phyloP scores from a whole-genome alignment of 2,113 vertebrate genomes.

The Apistogramma diplotaenia region DNA sequence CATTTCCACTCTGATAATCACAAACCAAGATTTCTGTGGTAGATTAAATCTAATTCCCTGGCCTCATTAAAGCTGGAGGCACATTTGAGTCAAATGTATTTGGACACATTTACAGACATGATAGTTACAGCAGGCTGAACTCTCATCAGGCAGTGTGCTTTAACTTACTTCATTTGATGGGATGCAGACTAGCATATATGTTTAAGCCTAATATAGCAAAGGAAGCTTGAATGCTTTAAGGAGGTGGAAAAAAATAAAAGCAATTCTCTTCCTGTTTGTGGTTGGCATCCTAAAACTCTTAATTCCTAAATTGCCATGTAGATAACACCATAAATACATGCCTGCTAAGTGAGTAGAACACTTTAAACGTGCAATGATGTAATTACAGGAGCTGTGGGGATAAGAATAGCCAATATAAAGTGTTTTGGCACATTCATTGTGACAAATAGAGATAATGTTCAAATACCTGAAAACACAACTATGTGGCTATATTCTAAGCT shows the following conservation, averaged over 20 bases:
- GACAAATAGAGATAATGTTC: background rate
- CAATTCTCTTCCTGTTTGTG: conserved; percentile 52
- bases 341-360: conserved; percentile 43
- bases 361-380: conserved; percentile 46
- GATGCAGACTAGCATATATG: background rate
- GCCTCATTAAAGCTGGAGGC: conserved; percentile 12
- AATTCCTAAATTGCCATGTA: conserved; percentile 54
- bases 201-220: background rate
- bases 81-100: conserved; percentile 31
- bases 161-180: conserved; percentile 21
- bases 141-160: conserved; percentile 16
- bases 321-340: conserved; percentile 56
- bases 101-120: conserved; percentile 35
- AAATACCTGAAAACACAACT: background rate
- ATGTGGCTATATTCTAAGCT: background rate
- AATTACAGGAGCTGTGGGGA: conserved; percentile 54
- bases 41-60: conserved; percentile 34
- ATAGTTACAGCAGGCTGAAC: conserved; percentile 3
- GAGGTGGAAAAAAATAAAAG: conserved; percentile 28
- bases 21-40: conserved; percentile 25
- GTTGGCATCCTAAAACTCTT: conserved; percentile 40
- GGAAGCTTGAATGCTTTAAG: conserved; percentile 14
- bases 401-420: conserved; percentile 43
- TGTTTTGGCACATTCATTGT: conserved; percentile 12
- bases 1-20: conserved; percentile 54